phyloP scores from a whole-genome alignment of 2,888 invertebrate genomes.

The Xanthia togata region DNA sequence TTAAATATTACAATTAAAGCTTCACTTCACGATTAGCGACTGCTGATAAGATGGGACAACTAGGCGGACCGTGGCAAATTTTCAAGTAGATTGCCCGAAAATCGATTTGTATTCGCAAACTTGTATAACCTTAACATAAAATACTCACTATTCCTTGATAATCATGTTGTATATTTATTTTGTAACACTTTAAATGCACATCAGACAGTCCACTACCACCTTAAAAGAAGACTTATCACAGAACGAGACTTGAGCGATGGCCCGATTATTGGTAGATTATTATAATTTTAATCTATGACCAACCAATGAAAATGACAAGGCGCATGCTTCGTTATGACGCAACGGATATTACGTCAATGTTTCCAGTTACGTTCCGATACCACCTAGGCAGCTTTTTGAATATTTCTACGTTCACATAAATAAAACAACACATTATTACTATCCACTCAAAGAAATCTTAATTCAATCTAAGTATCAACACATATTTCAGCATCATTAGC shows the following conservation, averaged over 20 bases:
- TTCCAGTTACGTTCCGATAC: slow-evolving; percentile 63
- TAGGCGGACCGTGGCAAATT: slow-evolving; percentile 72
- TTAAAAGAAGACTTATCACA: slow-evolving; percentile 86
- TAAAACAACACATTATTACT: neutral
- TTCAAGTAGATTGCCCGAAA: slow-evolving; percentile 77
- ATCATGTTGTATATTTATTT: slow-evolving; percentile 90
- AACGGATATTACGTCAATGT: slow-evolving; percentile 91
- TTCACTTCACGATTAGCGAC: slow-evolving; percentile 58
- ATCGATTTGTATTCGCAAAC: slow-evolving; percentile 86
- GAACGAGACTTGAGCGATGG: slow-evolving; percentile 88
- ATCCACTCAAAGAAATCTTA: neutral
- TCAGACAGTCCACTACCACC: slow-evolving; percentile 89
- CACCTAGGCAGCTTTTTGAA: neutral
- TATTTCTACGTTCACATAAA: neutral
- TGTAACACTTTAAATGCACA: slow-evolving; percentile 87
- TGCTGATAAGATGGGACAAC: slow-evolving; percentile 74
- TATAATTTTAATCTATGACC: slow-evolving; percentile 88
- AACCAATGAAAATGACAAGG: slow-evolving; percentile 90
- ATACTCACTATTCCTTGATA: slow-evolving; percentile 94
- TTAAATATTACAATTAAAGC: slow-evolving; percentile 46
- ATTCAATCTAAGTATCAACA: neutral
- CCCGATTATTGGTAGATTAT: slow-evolving; percentile 85
- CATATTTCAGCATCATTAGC: neutral
- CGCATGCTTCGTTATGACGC: slow-evolving; percentile 92
- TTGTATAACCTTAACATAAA: slow-evolving; percentile 81